Base-by-base conservation (phyloP, 2,888 invertebrate species). In the Spilarctia lutea region DNA sequence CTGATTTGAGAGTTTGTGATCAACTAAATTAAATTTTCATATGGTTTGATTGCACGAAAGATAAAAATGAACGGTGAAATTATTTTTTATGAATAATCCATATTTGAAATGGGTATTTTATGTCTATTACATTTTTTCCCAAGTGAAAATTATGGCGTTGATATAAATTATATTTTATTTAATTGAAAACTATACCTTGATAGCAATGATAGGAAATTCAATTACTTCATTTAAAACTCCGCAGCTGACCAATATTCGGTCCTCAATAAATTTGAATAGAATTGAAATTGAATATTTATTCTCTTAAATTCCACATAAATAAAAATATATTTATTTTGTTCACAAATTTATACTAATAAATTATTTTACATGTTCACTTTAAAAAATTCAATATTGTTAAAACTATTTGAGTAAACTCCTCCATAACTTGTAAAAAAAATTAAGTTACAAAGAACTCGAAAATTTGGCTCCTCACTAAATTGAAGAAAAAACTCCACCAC, bases 21-120 rank as follows among this genome's bases (percentile, higher is more conserved):
- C 81, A 79, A 77, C 78, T 78, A 87, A 86, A 87, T 87, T 89
- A 83, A 89, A 87, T 87, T 88, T 86, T 86, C 80, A 86, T 87
- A 84, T 74, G 79, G 79, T 78, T 86, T 82, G 80, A 81, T 82
- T 71, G 70, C 63, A 33, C 27, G 30, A 66, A 60, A 65, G 69
- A 35, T 67, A 74, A 78, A 83, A 77, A 69, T 74, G 66, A 63
- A 16, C 20, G 2, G 35, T 35, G 52, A 39, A 73, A 39, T 65
- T 65, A n/a, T 56, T 10, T 35, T 35, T 39, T 39, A 8, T 7
- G 8, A 39, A 39, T 1, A 11, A 11, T 39, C 39, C 1, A 39
- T 39, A 39, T 39, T 39, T 39, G 10, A 39, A 39, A 39, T 39
- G 6, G 39, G 11, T 1, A 39, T 39, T 39, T 11, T 16, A 16